Conservation (phyloP, 1,140 invertebrate genomes). For the Dreissena rostriformis region DNA sequence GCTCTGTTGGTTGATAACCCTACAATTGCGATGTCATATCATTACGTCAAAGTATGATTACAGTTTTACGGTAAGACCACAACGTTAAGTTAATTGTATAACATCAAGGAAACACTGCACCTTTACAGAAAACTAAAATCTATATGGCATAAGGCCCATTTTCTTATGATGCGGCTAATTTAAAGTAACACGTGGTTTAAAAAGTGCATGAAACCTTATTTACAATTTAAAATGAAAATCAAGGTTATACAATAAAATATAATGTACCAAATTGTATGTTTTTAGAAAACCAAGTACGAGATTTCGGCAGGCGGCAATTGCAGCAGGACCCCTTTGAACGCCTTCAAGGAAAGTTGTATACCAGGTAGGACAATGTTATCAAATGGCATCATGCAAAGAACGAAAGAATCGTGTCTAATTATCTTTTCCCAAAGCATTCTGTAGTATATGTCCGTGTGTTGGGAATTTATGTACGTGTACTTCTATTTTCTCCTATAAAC, state of each 20-base stretch:
- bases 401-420: no score
- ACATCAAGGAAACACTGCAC: not conserved
- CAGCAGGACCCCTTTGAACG: not conserved
- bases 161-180: no score
- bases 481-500: no score
- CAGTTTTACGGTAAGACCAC: not conserved
- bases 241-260: no score
- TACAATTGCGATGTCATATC: not conserved
- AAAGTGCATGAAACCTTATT: no score
- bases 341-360: constrained; percentile 41
- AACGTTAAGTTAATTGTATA: not conserved
- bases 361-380: constrained; percentile 8
- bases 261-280: not conserved
- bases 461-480: no score
- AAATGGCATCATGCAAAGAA: not conserved
- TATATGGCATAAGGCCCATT: no score
- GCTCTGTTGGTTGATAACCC: not conserved
- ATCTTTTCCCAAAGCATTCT: no score
- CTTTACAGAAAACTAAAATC: no score
- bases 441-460: no score
- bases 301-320: constrained; percentile 10
- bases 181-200: no score
- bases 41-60: not conserved
- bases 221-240: no score
- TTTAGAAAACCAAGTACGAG: constrained; percentile 42